Conservation (phyloP, 2,797 vertebrate genomes). For the Odontamblyopus lacepedii region DNA sequence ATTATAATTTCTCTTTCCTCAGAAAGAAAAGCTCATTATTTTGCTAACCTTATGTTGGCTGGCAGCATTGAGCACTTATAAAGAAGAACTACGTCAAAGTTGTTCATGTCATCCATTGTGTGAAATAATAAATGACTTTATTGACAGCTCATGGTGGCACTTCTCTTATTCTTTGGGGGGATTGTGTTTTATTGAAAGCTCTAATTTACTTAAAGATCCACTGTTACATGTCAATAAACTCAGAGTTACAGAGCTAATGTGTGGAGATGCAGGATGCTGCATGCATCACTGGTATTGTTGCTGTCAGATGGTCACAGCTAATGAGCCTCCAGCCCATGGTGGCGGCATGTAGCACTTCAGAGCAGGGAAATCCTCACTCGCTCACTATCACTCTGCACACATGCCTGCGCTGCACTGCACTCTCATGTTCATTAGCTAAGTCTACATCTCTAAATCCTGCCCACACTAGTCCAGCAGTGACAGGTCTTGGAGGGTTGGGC, state of each 20-base stretch:
- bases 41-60: constrained; percentile 94
- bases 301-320: constrained; percentile 35
- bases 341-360: constrained; percentile 37
- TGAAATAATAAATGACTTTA: constrained; percentile 97
- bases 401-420: constrained; percentile 39
- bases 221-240: constrained; percentile 19
- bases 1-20: constrained; percentile 75
- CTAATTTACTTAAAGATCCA: constrained; percentile 20
- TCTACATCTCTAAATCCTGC: constrained; percentile 59
- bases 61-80: constrained; percentile 98
- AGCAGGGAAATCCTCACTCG: constrained; percentile 61
- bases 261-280: constrained; percentile 31
- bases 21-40: constrained; percentile 95
- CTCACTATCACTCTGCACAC: constrained; percentile 28
- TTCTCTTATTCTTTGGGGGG: constrained; percentile 33
- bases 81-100: constrained; percentile 94
- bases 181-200: constrained; percentile 13
- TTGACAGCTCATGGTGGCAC: constrained; percentile 70
- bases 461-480: constrained; percentile 65
- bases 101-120: constrained; percentile 99
- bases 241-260: constrained; percentile 1
- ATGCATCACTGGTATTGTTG: constrained; percentile 35
- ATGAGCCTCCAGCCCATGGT: constrained; percentile 48
- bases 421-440: constrained; percentile 61
- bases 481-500: constrained; percentile 78